A percentile compares a stretch with the other conserved stretches of the same genome.
These are phyloP conservation scores for Danio albolineatus DNA, from an alignment of 2,797 vertebrate species.

Conservation along the genomic window DNA sequence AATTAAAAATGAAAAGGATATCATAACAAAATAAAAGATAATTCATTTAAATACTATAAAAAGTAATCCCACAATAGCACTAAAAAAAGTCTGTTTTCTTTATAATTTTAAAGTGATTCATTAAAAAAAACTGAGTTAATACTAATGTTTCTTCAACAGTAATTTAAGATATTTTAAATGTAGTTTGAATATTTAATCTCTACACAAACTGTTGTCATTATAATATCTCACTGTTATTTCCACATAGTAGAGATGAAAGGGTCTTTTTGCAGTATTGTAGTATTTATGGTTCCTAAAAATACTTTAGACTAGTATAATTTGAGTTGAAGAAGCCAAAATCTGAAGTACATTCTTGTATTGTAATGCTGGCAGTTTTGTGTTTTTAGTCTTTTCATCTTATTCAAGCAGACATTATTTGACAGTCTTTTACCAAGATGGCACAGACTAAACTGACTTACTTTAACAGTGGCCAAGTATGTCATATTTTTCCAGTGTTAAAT, in stretches of 20 bases:
- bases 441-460: neutral
- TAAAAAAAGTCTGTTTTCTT: neutral
- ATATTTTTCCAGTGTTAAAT: neutral
- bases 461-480: neutral
- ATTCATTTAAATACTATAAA: neutral
- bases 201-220: neutral
- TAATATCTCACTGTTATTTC: neutral
- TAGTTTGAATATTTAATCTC: neutral
- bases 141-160: neutral
- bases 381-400: neutral
- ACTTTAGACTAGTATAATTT: neutral
- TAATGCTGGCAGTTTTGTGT: neutral
- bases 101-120: neutral
- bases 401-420: neutral
- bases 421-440: neutral
- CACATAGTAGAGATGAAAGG: neutral
- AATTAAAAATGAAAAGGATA: neutral
- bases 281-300: neutral
- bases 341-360: neutral
- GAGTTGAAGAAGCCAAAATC: neutral
- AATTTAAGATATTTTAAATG: neutral
- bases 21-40: neutral
- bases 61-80: neutral
- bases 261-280: neutral
- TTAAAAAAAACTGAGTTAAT: neutral